These are phyloP conservation scores for Eulacestoma nigropectus DNA, from an alignment of 2,113 vertebrate species.

Conservation along the genomic window DNA sequence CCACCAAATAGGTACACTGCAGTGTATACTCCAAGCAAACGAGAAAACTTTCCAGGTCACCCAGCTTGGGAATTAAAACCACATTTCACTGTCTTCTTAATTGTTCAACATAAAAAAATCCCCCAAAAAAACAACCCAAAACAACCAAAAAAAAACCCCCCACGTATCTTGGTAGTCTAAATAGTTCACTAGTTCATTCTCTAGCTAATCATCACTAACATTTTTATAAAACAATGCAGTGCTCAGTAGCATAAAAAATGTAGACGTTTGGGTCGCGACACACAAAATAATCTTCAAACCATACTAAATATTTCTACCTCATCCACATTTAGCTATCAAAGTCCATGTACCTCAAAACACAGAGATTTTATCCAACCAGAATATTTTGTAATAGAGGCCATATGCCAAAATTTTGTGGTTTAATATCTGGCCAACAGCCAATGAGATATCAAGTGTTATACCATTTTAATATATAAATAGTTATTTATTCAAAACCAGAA, in stretches of 20 bases:
- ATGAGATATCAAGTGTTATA: not conserved
- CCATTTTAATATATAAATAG: not conserved
- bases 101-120: not conserved
- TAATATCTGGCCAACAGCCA: not conserved
- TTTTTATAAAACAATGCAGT: not conserved
- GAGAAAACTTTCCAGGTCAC: not conserved
- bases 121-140: not conserved
- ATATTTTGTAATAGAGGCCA: not conserved
- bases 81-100: not conserved
- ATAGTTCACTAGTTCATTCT: not conserved
- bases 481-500: not conserved
- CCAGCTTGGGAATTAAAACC: not conserved
- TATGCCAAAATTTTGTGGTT: not conserved
- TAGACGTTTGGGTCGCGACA: not conserved
- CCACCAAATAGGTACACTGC: not conserved
- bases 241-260: not conserved
- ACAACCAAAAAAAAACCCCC: rapidly evolving
- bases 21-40: not conserved
- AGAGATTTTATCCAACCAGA: not conserved
- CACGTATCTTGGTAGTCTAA: not conserved
- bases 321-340: not conserved
- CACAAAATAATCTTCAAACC: not conserved
- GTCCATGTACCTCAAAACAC: not conserved
- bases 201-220: not conserved
- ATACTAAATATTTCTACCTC: not conserved